Conservation (phyloP, 2,888 invertebrate species). For the Clitarchus hookeri region DNA sequence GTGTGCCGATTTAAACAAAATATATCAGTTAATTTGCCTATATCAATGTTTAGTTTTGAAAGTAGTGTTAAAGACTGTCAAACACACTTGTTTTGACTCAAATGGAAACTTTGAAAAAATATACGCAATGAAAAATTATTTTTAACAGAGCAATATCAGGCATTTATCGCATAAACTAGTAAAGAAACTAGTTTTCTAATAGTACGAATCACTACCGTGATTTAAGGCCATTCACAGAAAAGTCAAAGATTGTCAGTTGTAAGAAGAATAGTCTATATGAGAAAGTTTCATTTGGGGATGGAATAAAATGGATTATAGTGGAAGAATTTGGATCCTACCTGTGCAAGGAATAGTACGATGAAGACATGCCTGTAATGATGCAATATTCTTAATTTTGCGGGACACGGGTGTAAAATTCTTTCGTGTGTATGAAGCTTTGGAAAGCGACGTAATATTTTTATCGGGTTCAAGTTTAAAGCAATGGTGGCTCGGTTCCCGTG, state of each 20-base stretch:
- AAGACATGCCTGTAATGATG: too few species aligned
- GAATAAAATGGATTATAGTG: neutral
- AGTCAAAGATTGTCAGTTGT: neutral
- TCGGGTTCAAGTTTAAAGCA: too few species aligned
- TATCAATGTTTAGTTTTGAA: slow-evolving; percentile 43
- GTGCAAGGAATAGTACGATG: slow-evolving; percentile 2
- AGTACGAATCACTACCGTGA: neutral
- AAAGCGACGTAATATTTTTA: too few species aligned
- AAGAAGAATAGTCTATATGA: neutral
- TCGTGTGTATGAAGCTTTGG: too few species aligned
- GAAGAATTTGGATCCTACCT: neutral
- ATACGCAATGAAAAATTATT: slow-evolving; percentile 34
- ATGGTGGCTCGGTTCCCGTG: too few species aligned
- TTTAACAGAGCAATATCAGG: neutral
- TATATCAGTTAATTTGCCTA: slow-evolving; percentile 35
- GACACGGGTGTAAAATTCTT: too few species aligned
- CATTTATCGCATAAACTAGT: neutral
- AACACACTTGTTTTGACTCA: slow-evolving; percentile 50
- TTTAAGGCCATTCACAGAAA: neutral
- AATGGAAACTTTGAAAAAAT: slow-evolving; percentile 50
- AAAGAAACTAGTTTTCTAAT: neutral
- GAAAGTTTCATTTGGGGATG: neutral
- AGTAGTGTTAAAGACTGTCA: slow-evolving; percentile 46
- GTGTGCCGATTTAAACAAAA: slow-evolving; percentile 40
- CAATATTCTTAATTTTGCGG: too few species aligned